A percentile compares a stretch with the other conserved stretches of the same genome.
phyloP scores from a whole-genome alignment of 2,113 vertebrate genomes.

The Gobiocypris rarus region DNA sequence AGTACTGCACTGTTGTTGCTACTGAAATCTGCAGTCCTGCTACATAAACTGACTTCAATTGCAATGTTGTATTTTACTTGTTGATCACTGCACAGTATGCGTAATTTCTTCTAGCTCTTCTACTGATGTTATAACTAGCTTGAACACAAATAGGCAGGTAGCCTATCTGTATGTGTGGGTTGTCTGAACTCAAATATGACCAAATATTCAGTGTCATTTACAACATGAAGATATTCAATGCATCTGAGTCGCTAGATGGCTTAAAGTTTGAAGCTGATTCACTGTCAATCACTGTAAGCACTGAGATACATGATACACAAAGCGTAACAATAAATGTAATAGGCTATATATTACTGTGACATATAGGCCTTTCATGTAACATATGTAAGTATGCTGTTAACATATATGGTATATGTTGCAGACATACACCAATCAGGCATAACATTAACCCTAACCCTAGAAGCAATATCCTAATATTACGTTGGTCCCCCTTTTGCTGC shows the following conservation, averaged over 20 bases:
- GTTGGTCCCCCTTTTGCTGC: too few relatives aligned
- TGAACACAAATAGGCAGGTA: neutral
- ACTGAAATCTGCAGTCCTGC: neutral
- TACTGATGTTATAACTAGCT: neutral
- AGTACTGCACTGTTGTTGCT: neutral
- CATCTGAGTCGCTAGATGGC: neutral
- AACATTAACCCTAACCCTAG: too few relatives aligned
- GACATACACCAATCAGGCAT: too few relatives aligned
- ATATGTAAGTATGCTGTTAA: neutral
- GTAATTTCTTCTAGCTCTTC: neutral
- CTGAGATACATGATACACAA: neutral
- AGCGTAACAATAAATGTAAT: neutral
- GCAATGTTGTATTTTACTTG: too few relatives aligned
- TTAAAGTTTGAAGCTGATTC: neutral
- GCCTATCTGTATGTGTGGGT: too few relatives aligned
- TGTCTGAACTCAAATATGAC: neutral
- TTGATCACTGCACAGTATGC: too few relatives aligned
- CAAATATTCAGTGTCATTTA: neutral
- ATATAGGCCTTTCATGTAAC: neutral
- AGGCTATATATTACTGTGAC: neutral
- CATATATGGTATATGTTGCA: neutral
- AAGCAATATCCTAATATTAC: too few relatives aligned
- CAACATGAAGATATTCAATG: neutral
- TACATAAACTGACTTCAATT: neutral
- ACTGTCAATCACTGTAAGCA: neutral